Percentiles rank a stretch among this genome's conserved stretches.
phyloP scores from a whole-genome alignment of 2,797 vertebrate species.

The Chaetophractus vellerosus region DNA sequence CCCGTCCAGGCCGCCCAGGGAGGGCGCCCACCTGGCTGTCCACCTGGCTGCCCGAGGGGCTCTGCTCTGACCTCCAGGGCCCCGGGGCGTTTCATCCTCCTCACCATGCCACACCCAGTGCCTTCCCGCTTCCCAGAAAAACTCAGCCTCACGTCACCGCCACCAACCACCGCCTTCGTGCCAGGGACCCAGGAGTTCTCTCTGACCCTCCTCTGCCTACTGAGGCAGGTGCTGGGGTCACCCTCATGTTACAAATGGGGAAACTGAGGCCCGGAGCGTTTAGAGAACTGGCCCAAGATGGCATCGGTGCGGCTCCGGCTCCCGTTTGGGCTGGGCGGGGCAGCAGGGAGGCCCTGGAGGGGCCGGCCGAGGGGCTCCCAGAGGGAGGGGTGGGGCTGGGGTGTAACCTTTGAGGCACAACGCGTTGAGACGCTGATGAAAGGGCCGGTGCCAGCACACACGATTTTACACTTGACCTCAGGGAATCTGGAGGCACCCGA shows the following conservation, averaged over 20 bases:
- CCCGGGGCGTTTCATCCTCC: too few species aligned
- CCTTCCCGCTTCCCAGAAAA: background rate
- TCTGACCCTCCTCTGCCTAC: background rate
- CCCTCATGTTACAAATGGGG: background rate
- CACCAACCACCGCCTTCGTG: rapidly evolving
- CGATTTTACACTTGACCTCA: rapidly evolving
- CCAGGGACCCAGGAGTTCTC: rapidly evolving
- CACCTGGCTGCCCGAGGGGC: too few species aligned
- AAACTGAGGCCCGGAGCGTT: background rate
- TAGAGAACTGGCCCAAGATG: background rate
- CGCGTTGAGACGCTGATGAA: background rate
- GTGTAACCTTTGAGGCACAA: background rate
- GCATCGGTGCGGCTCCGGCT: background rate
- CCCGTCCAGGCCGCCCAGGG: too few species aligned
- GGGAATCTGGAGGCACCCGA: background rate
- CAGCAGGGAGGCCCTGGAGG: background rate
- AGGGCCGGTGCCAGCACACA: rapidly evolving
- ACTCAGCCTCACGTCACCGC: too few species aligned
- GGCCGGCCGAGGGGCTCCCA: background rate
- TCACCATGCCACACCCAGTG: background rate
- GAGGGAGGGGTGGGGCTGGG: background rate
- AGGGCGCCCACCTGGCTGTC: too few species aligned
- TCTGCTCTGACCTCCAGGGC: too few species aligned
- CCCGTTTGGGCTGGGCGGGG: background rate
- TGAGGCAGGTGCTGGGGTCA: background rate